Evolutionary conservation across 2,888 invertebrate genomes (phyloP), one percentile per base, ranked within the genome.

Genomic region (Synanthedon myopaeformis): DNA sequence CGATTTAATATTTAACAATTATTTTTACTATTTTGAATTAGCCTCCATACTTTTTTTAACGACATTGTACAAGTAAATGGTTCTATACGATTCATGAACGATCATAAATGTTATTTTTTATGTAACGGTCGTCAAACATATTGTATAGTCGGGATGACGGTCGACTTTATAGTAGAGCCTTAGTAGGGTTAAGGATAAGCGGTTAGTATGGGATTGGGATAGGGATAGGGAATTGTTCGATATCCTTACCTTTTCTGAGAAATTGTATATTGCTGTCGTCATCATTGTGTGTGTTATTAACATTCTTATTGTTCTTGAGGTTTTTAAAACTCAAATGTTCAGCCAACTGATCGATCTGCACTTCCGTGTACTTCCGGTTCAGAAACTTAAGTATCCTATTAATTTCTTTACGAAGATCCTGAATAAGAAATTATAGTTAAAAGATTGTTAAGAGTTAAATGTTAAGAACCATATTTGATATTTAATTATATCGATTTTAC

Each of bases 291-390:
- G 72, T 82, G 58, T 89, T 88, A 64, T 92, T 92, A 0, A 90
- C 89, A 41, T 79, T 82, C 52, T 89, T 86, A 66, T 91, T 92
- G 19, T 84, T 81, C 60, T 83, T 82, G 70, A 92, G 88, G 56
- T 72, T 89, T 14, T 87, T 81, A 64, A 92, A 92, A 59, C 88
- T 89, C 52, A 91, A 87, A 60, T 91, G 90, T 0, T 82, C 65
- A 0, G 82, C 76, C 23, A 92, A 72, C 1, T 62, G 51, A 6
- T 73, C 59, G 4, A 91, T 65, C 58, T 90, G 74, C 0, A 77
- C 74, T 0, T 82, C 81, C 0, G 79, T 69, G 54, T 86, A 85
- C 49, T 69, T 58, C 49, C 70, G 77, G 1, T 83, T 80, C 4
- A 91, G 69, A 69, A 91, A 92, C 13, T 76, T 61, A 54, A 88